These are phyloP conservation scores for Eupithecia vulgata DNA, from an alignment of 2,888 invertebrate species.

Conservation along the genomic window DNA sequence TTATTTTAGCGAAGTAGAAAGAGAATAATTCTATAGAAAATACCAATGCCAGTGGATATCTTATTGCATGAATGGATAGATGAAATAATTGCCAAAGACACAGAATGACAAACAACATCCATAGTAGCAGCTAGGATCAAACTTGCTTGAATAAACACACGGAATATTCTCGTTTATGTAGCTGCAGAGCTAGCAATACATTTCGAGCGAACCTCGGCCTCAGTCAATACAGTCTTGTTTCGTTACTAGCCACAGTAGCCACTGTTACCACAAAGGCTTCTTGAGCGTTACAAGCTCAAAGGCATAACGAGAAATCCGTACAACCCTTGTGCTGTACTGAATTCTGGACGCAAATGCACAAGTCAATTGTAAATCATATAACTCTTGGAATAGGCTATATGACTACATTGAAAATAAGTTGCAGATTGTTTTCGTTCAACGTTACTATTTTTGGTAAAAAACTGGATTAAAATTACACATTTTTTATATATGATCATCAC, in stretches of 20 bases:
- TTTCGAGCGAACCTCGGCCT: background rate
- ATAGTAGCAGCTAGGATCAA: background rate
- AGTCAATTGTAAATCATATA: background rate
- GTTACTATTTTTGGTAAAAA: too few species aligned
- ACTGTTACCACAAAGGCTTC: background rate
- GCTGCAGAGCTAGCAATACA: background rate
- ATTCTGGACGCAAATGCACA: background rate
- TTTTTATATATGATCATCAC: too few species aligned
- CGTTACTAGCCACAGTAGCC: background rate
- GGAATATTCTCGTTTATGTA: background rate
- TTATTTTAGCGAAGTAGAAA: background rate
- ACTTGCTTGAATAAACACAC: background rate
- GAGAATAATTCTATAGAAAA: background rate
- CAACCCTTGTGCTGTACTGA: constrained; percentile 2
- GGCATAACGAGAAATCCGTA: background rate
- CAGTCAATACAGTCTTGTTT: background rate
- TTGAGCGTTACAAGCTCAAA: background rate
- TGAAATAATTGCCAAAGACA: background rate
- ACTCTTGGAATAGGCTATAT: too few species aligned
- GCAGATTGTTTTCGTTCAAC: too few species aligned
- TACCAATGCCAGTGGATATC: background rate
- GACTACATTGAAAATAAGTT: too few species aligned
- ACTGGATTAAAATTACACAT: too few species aligned
- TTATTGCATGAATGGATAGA: background rate
- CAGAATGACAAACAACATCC: background rate